Conservation (phyloP, 2,888 invertebrate genomes). For the Amblyjoppa fuscipennis region DNA sequence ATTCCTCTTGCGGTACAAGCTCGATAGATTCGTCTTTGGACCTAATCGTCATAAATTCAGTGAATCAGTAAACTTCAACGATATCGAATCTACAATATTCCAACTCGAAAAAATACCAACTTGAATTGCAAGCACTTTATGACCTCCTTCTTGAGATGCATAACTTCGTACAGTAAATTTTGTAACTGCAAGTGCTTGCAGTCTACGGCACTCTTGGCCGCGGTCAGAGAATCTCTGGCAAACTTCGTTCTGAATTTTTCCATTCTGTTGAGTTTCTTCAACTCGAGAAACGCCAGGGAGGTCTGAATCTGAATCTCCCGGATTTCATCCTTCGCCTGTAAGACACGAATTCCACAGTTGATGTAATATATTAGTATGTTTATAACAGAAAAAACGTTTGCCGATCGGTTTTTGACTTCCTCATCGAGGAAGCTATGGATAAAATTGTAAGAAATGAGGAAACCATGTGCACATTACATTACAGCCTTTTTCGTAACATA, state of each 20-base stretch:
- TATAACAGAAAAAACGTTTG: no score
- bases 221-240: conserved; percentile 92
- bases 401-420: no score
- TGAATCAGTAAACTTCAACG: conserved; percentile 33
- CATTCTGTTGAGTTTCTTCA: conserved; percentile 95
- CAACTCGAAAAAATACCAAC: conserved; percentile 84
- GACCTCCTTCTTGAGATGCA: conserved; percentile 97
- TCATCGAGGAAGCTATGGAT: no score
- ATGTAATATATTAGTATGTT: neutral
- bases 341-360: neutral
- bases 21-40: conserved; percentile 98
- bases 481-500: no score
- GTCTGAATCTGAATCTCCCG: conserved; percentile 90
- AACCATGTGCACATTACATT: no score
- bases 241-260: conserved; percentile 95
- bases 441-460: no score
- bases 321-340: conserved; percentile 88
- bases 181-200: conserved; percentile 95
- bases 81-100: conserved; percentile 25
- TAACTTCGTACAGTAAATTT: conserved; percentile 97
- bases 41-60: conserved; percentile 82
- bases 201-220: conserved; percentile 95
- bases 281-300: conserved; percentile 91
- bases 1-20: conserved; percentile 93
- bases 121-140: conserved; percentile 97